Percentiles rank a stretch among this genome's conserved stretches.
These are phyloP conservation scores for Rhamnusium bicolor DNA, from an alignment of 2,888 invertebrate genomes.

Conservation along the genomic window DNA sequence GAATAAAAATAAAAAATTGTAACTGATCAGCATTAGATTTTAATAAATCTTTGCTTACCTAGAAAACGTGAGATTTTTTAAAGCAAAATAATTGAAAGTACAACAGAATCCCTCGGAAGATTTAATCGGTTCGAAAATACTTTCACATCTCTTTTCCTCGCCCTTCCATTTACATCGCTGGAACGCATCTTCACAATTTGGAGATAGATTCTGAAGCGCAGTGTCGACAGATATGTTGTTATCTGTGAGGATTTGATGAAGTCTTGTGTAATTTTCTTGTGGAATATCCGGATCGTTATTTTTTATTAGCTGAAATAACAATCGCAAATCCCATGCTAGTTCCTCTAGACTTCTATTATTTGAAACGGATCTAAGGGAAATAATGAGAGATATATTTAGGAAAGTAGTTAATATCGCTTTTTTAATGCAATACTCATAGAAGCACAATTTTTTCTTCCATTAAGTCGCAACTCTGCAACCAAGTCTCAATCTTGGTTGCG, in stretches of 20 bases:
- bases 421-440: no score
- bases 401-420: no score
- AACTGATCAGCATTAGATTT: no score
- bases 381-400: no score
- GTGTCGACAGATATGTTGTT: slow-evolving; percentile 49
- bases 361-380: slow-evolving; percentile 27
- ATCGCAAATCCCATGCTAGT: slow-evolving; percentile 37
- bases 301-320: slow-evolving; percentile 43
- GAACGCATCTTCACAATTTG: slow-evolving; percentile 58
- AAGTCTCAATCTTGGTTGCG: no score
- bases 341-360: slow-evolving; percentile 20
- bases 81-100: slow-evolving; percentile 76
- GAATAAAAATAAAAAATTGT: no score
- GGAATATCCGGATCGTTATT: slow-evolving; percentile 38
- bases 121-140: slow-evolving; percentile 61
- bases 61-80: slow-evolving; percentile 63
- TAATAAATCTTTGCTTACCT: no score
- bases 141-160: slow-evolving; percentile 59
- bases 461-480: no score
- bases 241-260: slow-evolving; percentile 53
- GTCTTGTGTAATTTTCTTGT: slow-evolving; percentile 33
- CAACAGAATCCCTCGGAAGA: slow-evolving; percentile 74
- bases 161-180: slow-evolving; percentile 64
- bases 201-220: slow-evolving; percentile 47
- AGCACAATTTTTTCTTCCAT: no score